Base-by-base conservation (phyloP, 2,888 invertebrate genomes). In the Leistus spinibarbis region DNA sequence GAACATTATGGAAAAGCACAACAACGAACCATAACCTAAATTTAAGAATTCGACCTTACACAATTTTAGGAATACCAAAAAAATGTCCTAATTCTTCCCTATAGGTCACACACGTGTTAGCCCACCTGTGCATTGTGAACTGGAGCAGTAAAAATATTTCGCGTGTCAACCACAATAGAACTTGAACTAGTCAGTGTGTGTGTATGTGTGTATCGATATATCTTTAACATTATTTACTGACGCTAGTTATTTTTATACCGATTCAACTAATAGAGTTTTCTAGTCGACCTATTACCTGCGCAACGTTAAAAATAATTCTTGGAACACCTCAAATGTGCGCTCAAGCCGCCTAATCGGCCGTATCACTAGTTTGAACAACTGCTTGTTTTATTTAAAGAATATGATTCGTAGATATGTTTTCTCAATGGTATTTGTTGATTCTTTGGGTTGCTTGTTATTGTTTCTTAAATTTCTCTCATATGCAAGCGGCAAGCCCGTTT, bases 241-340 rank as follows among this genome's bases (percentile, higher is more conserved):
- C 40, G 40, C 40, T 40, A 7, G 40, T 13, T 10, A 13, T 40
- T 40, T 40, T 7, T 4, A 40, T 10, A 40, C 40, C 13, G 40
- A 40, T 40, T 40, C 40, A 40, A 40, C 7, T 40, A 40, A 40
- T 40, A 40, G 40, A 40, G 7, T 40, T 40, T 13, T 7, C 40
- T 40, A 40, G 40, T 40, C n/a, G n/a, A 53, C 10, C 19, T 57
- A 22, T 66, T 66, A 66, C 66, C 66, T 66, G 66, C 66, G 17
- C 19, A 22, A 23, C 13, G 65, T 66, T 66, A 66, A 66, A 66
- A 66, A 66, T 66, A 66, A 66, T 53, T 17, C 10, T 66, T 16
- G 54, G 65, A 24, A 65, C 27, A 65, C 23, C 24, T 65, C 27
- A 27, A 27, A 65, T 13, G 24, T 27, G 65, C n/a, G 65, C 65